A percentile compares a stretch with the other conserved stretches of the same genome.
Conservation (phyloP, 2,797 vertebrate genomes). For the Oceanodroma leucorhoa region DNA sequence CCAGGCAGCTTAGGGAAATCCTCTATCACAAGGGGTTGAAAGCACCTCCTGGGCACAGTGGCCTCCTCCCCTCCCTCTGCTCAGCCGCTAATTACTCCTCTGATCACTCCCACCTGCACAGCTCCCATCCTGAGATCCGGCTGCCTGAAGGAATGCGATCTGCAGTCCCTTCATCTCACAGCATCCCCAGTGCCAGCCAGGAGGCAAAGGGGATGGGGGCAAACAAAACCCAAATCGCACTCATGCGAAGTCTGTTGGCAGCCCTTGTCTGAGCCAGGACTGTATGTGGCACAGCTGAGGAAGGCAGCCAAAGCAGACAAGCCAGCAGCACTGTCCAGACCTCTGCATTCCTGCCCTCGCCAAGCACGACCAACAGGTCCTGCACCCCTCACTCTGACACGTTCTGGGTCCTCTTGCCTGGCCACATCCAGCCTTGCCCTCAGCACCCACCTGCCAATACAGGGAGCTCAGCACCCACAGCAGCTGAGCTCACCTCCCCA, state of each 20-base stretch:
- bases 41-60: neutral
- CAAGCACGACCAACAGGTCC: neutral
- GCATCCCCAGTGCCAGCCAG: neutral
- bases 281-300: accelerated
- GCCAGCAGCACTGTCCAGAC: neutral
- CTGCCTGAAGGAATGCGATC: neutral
- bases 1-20: neutral
- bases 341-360: neutral
- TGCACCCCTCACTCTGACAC: neutral
- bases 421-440: neutral
- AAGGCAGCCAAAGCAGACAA: neutral
- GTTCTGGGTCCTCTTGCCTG: neutral
- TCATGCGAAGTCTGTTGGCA: neutral
- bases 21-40: neutral
- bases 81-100: neutral
- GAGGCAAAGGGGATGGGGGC: neutral
- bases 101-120: neutral
- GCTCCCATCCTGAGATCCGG: accelerated
- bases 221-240: neutral
- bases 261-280: neutral
- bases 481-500: neutral
- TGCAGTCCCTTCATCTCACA: neutral
- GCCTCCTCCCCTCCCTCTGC: neutral
- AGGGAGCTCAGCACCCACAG: neutral
- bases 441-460: neutral